These are phyloP conservation scores for Xestia xanthographa DNA, from an alignment of 2,888 invertebrate genomes.

Conservation along the genomic window DNA sequence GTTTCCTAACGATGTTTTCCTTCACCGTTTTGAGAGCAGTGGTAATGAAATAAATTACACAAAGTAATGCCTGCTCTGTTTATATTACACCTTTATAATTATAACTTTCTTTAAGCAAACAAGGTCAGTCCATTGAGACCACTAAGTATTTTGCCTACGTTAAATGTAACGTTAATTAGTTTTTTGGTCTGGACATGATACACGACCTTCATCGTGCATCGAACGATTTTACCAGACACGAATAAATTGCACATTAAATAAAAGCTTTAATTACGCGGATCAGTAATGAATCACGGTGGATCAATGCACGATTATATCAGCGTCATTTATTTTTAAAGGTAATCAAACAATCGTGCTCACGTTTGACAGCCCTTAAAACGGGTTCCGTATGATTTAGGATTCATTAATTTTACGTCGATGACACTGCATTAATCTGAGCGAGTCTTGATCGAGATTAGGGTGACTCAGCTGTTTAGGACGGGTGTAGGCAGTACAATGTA, in stretches of 20 bases:
- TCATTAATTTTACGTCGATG: slow-evolving; percentile 4
- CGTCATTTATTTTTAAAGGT: slow-evolving; percentile 39
- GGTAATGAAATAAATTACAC: no score
- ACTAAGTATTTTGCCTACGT: background rate
- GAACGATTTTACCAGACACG: slow-evolving; percentile 4
- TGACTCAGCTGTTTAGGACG: background rate
- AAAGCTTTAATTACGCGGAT: slow-evolving; percentile 39
- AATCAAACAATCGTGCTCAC: slow-evolving; percentile 22
- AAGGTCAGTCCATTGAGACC: background rate
- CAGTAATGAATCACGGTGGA: slow-evolving; percentile 33
- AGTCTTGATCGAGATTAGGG: background rate
- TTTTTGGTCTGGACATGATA: background rate
- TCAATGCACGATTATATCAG: slow-evolving; percentile 40
- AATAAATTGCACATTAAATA: slow-evolving; percentile 28
- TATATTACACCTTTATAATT: no score
- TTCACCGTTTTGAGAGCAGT: no score
- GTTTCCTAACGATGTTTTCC: no score
- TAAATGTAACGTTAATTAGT: background rate
- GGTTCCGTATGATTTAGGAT: slow-evolving; percentile 4
- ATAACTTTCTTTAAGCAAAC: background rate
- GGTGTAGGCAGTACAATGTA: background rate
- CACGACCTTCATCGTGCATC: background rate
- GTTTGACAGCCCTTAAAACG: slow-evolving; percentile 42
- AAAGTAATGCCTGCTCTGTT: no score
- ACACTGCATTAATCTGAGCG: background rate